Evolutionary conservation across 2,888 invertebrate species (phyloP).

Genomic region (Dolomedes plantarius): DNA sequence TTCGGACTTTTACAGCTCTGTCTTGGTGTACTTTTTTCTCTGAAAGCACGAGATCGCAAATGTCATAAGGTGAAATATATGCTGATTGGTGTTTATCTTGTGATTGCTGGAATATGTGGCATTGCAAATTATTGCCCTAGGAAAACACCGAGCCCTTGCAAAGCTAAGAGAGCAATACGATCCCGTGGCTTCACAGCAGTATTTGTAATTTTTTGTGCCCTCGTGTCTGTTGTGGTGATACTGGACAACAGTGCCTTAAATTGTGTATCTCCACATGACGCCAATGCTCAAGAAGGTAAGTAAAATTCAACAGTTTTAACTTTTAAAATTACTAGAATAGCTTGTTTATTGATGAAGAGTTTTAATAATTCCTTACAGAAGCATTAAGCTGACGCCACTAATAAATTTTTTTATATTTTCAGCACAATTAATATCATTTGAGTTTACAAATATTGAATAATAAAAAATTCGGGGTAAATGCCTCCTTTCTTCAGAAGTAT

Average conservation of each 20-base stretch:
- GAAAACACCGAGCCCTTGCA: slow-evolving; percentile 13
- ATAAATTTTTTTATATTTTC: no score
- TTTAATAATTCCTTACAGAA: no score
- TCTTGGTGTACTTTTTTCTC: slow-evolving; percentile 23
- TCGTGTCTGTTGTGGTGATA: slow-evolving; percentile 24
- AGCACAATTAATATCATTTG: no score
- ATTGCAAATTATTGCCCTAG: slow-evolving; percentile 40
- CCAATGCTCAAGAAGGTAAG: slow-evolving; percentile 35
- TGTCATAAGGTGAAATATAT: slow-evolving; percentile 42
- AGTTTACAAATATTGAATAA: no score
- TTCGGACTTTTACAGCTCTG: slow-evolving; percentile 32
- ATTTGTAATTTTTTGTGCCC: slow-evolving; percentile 38
- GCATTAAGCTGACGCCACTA: no score
- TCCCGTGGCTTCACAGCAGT: slow-evolving; percentile 18
- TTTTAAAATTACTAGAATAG: no score
- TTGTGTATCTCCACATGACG: slow-evolving; percentile 14
- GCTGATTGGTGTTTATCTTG: slow-evolving; percentile 27
- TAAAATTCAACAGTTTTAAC: no score
- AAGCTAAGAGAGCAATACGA: neutral
- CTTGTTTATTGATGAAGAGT: no score
- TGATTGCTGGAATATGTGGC: slow-evolving; percentile 37
- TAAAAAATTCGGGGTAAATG: no score
- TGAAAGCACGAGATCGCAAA: slow-evolving; percentile 14
- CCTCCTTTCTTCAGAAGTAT: no score
- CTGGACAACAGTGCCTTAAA: slow-evolving; percentile 28